Evolutionary conservation across 1,140 invertebrate genomes (phyloP).

Genomic region (Halesus radiatus): DNA sequence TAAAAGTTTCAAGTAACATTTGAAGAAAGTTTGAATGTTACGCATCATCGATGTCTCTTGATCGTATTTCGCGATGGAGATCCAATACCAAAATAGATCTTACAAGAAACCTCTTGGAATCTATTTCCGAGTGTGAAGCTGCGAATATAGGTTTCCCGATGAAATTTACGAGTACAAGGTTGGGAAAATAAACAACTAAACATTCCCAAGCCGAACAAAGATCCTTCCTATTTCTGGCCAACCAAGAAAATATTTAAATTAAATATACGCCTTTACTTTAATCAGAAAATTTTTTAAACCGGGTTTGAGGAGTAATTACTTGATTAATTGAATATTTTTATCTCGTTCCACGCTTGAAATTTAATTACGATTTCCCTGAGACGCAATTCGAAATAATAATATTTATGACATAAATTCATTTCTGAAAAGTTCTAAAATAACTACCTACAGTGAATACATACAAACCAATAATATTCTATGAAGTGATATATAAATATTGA

Average conservation of each 20-base stretch:
- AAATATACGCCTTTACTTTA: neutral
- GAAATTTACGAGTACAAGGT: conserved; percentile 19
- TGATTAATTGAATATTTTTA: neutral
- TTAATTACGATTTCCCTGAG: neutral
- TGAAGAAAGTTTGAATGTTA: neutral
- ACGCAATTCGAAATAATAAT: conserved; percentile 20
- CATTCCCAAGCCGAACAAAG: neutral
- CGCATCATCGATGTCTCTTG: conserved; percentile 22
- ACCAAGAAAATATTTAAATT: neutral
- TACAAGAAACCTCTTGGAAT: conserved; percentile 34
- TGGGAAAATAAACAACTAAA: conserved; percentile 20
- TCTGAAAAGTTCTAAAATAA: neutral
- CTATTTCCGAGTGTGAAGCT: conserved; percentile 3
- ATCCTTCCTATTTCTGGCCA: conserved; percentile 6
- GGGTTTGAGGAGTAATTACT: neutral
- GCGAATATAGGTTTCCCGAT: conserved; percentile 7
- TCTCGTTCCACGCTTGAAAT: neutral
- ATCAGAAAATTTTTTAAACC: neutral
- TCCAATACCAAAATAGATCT: conserved; percentile 15
- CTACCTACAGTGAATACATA: neutral
- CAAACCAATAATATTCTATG: neutral
- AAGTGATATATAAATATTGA: neutral
- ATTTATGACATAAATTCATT: neutral
- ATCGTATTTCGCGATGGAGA: conserved; percentile 20
- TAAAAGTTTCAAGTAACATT: neutral